A percentile compares a stretch with the other conserved stretches of the same genome.
phyloP scores from a whole-genome alignment of 2,113 vertebrate species.

The Corythornis vintsioides region DNA sequence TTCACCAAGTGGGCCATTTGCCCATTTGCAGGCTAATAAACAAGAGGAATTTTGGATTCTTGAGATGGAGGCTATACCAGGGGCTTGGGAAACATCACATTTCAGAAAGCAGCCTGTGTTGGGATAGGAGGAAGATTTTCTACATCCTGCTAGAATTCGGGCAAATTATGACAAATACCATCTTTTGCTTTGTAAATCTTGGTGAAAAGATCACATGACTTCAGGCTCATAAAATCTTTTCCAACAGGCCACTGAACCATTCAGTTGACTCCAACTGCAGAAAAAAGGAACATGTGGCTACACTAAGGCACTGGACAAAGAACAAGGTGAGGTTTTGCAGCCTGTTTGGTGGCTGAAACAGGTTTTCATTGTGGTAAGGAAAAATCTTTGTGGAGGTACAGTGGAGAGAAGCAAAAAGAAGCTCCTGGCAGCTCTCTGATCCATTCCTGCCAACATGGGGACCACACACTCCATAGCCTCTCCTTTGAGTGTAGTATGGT shows the following conservation, averaged over 20 bases:
- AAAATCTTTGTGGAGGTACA: not conserved
- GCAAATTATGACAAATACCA: not conserved
- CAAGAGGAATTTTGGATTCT: not conserved
- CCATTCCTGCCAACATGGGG: not conserved
- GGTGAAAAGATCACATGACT: not conserved
- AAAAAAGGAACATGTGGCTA: not conserved
- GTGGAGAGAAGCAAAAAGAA: not conserved
- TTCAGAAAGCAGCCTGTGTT: not conserved
- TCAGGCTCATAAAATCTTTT: not conserved
- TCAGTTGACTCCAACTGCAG: not conserved
- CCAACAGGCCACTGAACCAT: not conserved
- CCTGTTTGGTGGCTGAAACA: not conserved
- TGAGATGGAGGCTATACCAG: not conserved
- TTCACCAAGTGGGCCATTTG: not conserved
- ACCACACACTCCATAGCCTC: not conserved
- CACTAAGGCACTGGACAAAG: not conserved
- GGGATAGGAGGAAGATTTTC: not conserved
- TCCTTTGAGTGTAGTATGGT: accelerated
- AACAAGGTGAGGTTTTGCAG: not conserved
- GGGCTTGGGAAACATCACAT: not conserved
- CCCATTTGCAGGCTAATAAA: not conserved
- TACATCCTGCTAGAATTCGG: not conserved
- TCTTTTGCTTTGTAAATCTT: not conserved
- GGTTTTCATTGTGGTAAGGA: not conserved
- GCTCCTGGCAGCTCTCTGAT: not conserved